Evolutionary conservation across 2,113 vertebrate species (phyloP), one percentile per base, ranked within the genome.

Genomic region (Penelope pileata): DNA sequence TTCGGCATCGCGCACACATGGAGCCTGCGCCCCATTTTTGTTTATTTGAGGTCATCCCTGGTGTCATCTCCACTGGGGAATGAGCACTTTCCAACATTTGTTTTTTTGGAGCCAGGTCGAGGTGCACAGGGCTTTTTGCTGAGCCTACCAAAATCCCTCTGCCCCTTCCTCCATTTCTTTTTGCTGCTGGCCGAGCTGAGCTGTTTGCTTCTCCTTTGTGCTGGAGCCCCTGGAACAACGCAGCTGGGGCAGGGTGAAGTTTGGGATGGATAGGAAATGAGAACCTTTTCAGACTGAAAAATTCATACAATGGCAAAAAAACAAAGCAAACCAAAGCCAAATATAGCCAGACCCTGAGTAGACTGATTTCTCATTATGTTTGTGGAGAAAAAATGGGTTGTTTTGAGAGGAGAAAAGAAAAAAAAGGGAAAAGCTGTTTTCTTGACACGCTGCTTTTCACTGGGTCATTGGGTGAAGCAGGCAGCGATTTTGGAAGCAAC

Each of bases 281-380:
- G 83, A 96, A 86, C 72, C 38, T 96, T 83, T 83, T 69, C 59
- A 70, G 88, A 66, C 68, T 70, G 32, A 91, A 94, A 83, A 83
- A 40, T 54, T 38, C 59, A 3, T 32, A 47, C 17, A 54, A 4
- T 85, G 90, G 91, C 94, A 86, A 80, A 77, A 93, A 83, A 2
- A 40, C 87, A 94, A 96, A 95, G 72, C 66, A 96, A 95, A 93
- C 83, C 63, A 23, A 88, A 67, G 76, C 79, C 92, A 93, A 96
- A 93, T 95, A 94, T 94, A 94, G 88, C 10, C 1, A 32, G 42
- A 76, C 92, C 79, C 0, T 67, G 83, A 94, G 90, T 66, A 83
- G 4, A 3, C 64, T 29, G 76, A 67, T 68, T 93, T 29, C 83
- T 86, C 47, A 19, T 81, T 80, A 29, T 43, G 58, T 67, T 86